These are phyloP conservation scores for Clanis bilineata DNA, from an alignment of 2,888 invertebrate genomes.

Conservation along the genomic window DNA sequence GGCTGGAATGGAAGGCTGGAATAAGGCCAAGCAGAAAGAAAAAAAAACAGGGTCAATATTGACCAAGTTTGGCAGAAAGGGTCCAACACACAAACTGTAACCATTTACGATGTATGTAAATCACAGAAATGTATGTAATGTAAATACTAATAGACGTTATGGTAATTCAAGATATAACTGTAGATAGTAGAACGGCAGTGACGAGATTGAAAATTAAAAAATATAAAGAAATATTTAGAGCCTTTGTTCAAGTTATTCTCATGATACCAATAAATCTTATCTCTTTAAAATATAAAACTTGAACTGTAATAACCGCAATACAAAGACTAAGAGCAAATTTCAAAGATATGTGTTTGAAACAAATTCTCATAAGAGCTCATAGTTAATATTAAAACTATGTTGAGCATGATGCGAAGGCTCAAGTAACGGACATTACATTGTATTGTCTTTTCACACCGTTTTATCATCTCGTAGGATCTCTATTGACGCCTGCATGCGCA, in stretches of 20 bases:
- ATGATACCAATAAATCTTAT: neutral
- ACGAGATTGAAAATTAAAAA: too few species aligned
- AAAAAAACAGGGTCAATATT: too few species aligned
- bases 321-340: neutral
- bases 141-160: too few species aligned
- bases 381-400: neutral
- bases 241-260: neutral
- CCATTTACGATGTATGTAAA: too few species aligned
- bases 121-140: too few species aligned
- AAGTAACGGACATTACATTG: neutral
- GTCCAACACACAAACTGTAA: too few species aligned
- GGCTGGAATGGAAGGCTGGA: too few species aligned
- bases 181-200: too few species aligned
- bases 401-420: neutral
- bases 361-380: neutral
- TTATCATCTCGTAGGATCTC: neutral
- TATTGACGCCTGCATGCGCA: neutral
- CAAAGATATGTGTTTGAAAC: neutral
- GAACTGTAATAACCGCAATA: neutral
- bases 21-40: too few species aligned
- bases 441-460: constrained; percentile 4
- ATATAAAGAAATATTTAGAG: too few species aligned
- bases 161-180: too few species aligned
- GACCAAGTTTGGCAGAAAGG: too few species aligned
- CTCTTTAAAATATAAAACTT: neutral